Base-by-base conservation (phyloP, 2,888 invertebrate genomes). In the Amphipyra berbera region DNA sequence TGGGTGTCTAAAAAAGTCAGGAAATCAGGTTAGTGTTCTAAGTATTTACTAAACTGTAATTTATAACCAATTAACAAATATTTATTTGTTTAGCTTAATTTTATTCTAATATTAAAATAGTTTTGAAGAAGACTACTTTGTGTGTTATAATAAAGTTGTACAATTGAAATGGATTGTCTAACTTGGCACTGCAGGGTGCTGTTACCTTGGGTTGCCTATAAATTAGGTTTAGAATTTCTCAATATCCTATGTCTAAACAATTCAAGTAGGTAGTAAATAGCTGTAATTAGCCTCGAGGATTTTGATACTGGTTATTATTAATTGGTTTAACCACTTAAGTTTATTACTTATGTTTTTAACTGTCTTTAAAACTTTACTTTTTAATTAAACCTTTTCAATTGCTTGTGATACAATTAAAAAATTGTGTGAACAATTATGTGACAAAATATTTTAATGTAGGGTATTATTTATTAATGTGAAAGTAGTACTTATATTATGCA, bases 11-110 rank as follows among this genome's bases (percentile, higher is more conserved):
- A 72, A 73, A 72, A 78, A 68, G 62, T 73, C 79, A 73, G 79
- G 78, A 82, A 82, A 84, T 80, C 86, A 86, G 86, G 86, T 86
- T 84, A 86, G 81, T 86, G 69, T 73, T 65, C 66, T 75, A 61
- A 21, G 21, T 33, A 52, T 61, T 55, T 55, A 64, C 8, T 48
- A n/a, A 44, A 68, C 40, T 47, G 63, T 63, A 62, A 52, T 56
- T 56, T 49, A 30, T 6, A 2, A 30, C 9, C 6, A 50, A 41
- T 21, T 21, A 10, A 10, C 37, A 37, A 37, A 37, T 10, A 1
- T 21, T 0, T 1, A 6, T 13, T 0, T 41, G 10, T n/a, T 0
- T 30, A 8, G n/a, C 21, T 21, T 21, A 21, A 21, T 13, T 30
- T 15, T 52, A 21, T 47, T 38, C 7, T 41, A 0, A 10, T 15